phyloP scores from a whole-genome alignment of 2,888 invertebrate genomes.

The Hydroisotoma schaefferi region DNA sequence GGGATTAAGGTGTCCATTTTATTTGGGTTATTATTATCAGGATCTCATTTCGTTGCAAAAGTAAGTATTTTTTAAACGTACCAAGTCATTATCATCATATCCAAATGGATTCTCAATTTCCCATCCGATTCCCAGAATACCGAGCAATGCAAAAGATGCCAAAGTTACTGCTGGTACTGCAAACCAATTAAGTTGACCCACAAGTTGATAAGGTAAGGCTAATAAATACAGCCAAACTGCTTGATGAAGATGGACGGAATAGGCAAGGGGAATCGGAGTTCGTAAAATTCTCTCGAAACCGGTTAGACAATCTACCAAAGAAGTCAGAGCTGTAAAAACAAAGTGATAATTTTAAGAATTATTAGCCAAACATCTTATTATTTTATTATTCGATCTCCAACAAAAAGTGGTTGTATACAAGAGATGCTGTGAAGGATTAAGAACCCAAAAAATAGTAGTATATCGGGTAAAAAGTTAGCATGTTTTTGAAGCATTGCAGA shows the following conservation, averaged over 20 bases:
- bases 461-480: no score
- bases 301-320: constrained; percentile 39
- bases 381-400: no score
- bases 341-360: no score
- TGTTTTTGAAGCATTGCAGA: no score
- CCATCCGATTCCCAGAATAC: constrained; percentile 40
- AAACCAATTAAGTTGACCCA: constrained; percentile 33
- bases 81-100: constrained; percentile 33
- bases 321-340: constrained; percentile 27
- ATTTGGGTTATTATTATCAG: no score
- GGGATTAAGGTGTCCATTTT: no score
- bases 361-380: no score
- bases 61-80: not conserved
- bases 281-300: constrained; percentile 43
- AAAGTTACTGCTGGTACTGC: constrained; percentile 38
- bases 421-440: no score
- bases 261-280: constrained; percentile 45
- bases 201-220: constrained; percentile 30
- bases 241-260: constrained; percentile 43
- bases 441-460: no score
- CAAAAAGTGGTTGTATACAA: no score
- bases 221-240: constrained; percentile 33
- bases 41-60: no score
- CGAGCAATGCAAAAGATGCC: constrained; percentile 40
- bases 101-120: constrained; percentile 43